phyloP scores from a whole-genome alignment of 2,797 vertebrate genomes.

The Pantherophis vulpinus region DNA sequence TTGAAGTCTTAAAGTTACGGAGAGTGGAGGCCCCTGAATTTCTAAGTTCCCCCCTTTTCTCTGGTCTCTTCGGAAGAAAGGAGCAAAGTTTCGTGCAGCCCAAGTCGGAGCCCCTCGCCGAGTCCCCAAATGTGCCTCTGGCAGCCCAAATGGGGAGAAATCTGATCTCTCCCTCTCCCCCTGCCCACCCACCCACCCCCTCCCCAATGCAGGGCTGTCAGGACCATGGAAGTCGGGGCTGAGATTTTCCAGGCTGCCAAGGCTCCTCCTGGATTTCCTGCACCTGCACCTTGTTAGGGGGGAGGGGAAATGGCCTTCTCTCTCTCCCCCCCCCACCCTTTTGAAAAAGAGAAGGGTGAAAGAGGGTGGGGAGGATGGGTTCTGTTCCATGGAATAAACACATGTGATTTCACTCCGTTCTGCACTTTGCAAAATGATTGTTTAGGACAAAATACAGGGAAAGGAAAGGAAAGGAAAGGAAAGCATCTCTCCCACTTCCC shows the following conservation, averaged over 20 bases:
- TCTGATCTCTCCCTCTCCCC: not conserved
- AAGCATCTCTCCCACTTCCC: too few relatives aligned
- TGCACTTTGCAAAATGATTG: not conserved
- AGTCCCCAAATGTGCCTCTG: not conserved
- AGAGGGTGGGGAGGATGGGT: not conserved
- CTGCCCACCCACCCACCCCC: too few relatives aligned
- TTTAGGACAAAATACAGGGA: not conserved
- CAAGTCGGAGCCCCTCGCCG: not conserved
- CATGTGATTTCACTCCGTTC: not conserved
- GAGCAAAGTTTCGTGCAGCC: not conserved
- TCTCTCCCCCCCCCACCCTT: not conserved
- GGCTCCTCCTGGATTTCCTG: not conserved
- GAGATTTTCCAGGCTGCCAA: not conserved
- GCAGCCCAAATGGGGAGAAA: not conserved
- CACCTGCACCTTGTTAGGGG: conserved; percentile 6
- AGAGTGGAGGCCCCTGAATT: not conserved
- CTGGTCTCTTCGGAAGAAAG: not conserved
- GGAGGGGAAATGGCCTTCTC: not conserved
- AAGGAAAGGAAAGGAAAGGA: not conserved
- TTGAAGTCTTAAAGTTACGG: not conserved
- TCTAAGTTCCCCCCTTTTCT: not conserved
- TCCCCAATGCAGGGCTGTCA: not conserved
- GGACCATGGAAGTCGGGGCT: not conserved
- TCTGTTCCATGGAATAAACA: not conserved
- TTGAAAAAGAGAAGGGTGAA: not conserved